phyloP scores from a whole-genome alignment of 2,888 invertebrate genomes.

The Metallyticus violacea region DNA sequence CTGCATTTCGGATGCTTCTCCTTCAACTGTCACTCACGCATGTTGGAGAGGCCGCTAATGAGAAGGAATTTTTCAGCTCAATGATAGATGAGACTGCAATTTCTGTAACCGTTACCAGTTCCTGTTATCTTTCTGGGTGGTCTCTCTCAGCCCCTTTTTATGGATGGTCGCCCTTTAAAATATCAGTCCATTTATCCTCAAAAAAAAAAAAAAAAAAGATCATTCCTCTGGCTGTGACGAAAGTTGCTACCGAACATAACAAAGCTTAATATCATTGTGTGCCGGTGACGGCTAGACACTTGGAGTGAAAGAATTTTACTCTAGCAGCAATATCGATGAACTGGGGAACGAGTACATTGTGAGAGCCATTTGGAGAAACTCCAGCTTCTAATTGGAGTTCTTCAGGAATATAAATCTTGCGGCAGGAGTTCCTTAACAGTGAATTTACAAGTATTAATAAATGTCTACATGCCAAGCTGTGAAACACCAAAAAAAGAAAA shows the following conservation, averaged over 20 bases:
- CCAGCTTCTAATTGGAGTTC: not conserved
- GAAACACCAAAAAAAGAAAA: no score
- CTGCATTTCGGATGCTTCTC: not conserved
- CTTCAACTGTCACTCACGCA: not conserved
- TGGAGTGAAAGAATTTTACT: not conserved
- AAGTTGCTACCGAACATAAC: not conserved
- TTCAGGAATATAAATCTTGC: no score
- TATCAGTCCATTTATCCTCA: not conserved
- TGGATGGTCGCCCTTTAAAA: not conserved
- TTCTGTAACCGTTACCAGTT: not conserved
- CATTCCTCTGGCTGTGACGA: not conserved
- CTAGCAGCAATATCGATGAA: not conserved
- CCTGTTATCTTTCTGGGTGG: not conserved
- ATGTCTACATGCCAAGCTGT: no score
- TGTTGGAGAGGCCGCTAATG: not conserved
- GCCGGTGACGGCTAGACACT: not conserved
- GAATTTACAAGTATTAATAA: no score
- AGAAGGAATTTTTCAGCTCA: not conserved
- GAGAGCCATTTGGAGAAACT: not conserved
- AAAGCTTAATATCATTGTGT: not conserved
- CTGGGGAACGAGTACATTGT: not conserved
- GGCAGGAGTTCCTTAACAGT: no score
- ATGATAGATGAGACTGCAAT: not conserved
- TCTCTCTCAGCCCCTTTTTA: not conserved
- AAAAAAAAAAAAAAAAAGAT: no score